Evolutionary conservation across 2,888 invertebrate species (phyloP), one percentile per base, ranked within the genome.

Genomic region (Reticulitermes lucifugus): DNA sequence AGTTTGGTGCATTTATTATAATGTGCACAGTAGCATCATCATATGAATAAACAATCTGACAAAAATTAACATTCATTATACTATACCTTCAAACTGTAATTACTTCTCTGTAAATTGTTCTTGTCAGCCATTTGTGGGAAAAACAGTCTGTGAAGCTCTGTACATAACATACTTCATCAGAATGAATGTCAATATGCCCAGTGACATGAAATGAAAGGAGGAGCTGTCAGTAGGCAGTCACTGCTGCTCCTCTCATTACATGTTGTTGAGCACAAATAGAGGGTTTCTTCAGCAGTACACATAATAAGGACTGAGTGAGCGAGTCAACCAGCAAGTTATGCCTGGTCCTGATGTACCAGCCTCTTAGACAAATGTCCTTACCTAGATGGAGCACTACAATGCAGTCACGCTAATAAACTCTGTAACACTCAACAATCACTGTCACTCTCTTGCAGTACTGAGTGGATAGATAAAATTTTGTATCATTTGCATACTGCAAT

Each of bases 1-100:
- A 86, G 70, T 75, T 79, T 84, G 46, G 86, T 86, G 86, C 80
- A 84, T 86, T 85, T 84, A 86, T 86, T 85, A 86, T 85, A 86
- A 83, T 79, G 86, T 86, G 85, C 86, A 86, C 83, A 79, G 43
- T n/a, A 84, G 14, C 46, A 77, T 70, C 79, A 60, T 79, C 70
- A 65, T 70, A 83, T 79, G 60, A 82, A 82, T 84, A 86, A 86
- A 86, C 86, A 86, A 86, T 82, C 46, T 84, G 86, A 86, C 86
- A 86, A 84, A 86, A 80, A 80, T 80, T 29, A 80, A 80, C 80
- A 60, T 80, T 83, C 51, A 25, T 79, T 79, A 60, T 60, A 70
- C 43, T 46, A 79, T 79, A 79, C 51, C 43, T 79, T 25, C 25
- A 65, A 65, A 12, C 51, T 46, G 41, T 77, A n/a, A 46, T 77